These are phyloP conservation scores for Sminthurides bifidus DNA, from an alignment of 1,140 invertebrate species.

Conservation along the genomic window DNA sequence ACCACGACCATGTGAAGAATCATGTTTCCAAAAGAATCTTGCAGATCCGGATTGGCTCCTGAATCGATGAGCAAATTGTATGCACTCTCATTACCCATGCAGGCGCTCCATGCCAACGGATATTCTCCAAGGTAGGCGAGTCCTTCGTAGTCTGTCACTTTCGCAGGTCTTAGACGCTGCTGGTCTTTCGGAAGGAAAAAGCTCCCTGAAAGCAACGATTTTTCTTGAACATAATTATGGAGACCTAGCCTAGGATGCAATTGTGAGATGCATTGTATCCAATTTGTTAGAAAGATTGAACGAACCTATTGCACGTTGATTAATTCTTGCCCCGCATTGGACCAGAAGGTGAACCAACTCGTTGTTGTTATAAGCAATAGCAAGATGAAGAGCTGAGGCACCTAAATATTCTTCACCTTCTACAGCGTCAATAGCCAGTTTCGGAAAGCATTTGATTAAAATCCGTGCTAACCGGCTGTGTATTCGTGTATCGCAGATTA, in stretches of 20 bases:
- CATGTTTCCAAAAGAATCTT: slow-evolving; percentile 89
- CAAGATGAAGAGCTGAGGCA: slow-evolving; percentile 85
- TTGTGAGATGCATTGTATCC: not conserved
- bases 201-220: slow-evolving; percentile 47
- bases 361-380: slow-evolving; percentile 91
- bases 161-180: slow-evolving; percentile 56
- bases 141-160: slow-evolving; percentile 86
- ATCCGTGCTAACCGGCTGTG: slow-evolving; percentile 75
- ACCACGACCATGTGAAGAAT: slow-evolving; percentile 98
- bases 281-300: slow-evolving; percentile 33
- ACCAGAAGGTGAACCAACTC: slow-evolving; percentile 87
- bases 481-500: slow-evolving; percentile 82
- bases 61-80: slow-evolving; percentile 88
- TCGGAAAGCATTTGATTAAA: slow-evolving; percentile 80
- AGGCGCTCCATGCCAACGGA: slow-evolving; percentile 90
- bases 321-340: slow-evolving; percentile 77
- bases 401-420: slow-evolving; percentile 93
- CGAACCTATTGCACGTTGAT: slow-evolving; percentile 76
- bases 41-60: slow-evolving; percentile 77
- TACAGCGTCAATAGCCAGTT: slow-evolving; percentile 81
- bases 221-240: no score
- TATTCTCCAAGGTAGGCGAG: slow-evolving; percentile 91
- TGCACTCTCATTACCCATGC: slow-evolving; percentile 91
- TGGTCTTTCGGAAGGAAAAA: slow-evolving; percentile 87
- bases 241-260: not conserved